phyloP scores from a whole-genome alignment of 2,888 invertebrate genomes.

The Aelia acuminata region DNA sequence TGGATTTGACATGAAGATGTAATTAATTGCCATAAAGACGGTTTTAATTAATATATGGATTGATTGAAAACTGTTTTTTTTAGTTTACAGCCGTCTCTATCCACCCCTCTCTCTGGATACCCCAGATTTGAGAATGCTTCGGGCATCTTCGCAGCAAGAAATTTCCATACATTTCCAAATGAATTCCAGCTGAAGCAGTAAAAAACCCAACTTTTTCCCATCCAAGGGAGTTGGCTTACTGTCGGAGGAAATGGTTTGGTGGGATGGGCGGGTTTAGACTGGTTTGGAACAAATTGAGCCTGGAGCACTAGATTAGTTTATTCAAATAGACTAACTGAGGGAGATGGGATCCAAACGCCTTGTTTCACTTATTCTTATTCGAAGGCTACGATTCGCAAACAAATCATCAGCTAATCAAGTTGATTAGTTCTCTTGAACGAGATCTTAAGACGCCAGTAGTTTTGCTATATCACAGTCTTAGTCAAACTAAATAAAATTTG shows the following conservation, averaged over 20 bases:
- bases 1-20: too few relatives aligned
- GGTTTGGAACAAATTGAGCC: not conserved
- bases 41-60: too few relatives aligned
- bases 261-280: not conserved
- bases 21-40: too few relatives aligned
- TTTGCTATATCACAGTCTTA: too few relatives aligned
- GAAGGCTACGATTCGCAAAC: not conserved
- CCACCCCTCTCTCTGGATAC: too few relatives aligned
- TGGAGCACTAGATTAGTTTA: not conserved
- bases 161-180: not conserved
- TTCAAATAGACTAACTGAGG: slow-evolving; percentile 19
- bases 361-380: not conserved
- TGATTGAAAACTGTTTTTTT: too few relatives aligned
- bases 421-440: not conserved
- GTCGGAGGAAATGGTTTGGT: not conserved
- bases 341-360: not conserved
- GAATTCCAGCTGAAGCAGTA: not conserved
- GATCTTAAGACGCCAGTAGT: not conserved
- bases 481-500: too few relatives aligned
- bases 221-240: not conserved
- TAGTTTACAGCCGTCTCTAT: too few relatives aligned
- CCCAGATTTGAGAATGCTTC: not conserved
- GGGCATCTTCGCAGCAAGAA: not conserved
- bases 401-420: not conserved
- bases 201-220: not conserved